These are phyloP conservation scores for Malurus melanocephalus DNA, from an alignment of 2,113 vertebrate genomes.

Conservation along the genomic window DNA sequence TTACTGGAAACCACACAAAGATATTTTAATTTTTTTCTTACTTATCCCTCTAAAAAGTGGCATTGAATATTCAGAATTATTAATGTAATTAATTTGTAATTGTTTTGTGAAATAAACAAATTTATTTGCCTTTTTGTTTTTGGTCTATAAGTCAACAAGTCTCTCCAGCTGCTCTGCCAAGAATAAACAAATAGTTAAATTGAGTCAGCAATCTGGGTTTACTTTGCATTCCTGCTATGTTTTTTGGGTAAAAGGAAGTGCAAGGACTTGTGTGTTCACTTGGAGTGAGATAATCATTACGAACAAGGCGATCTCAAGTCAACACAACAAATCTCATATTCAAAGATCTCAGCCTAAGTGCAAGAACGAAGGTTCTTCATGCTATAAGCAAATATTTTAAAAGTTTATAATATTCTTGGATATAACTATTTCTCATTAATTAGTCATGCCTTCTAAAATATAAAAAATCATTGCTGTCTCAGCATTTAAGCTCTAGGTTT, in stretches of 20 bases:
- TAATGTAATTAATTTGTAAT: not conserved
- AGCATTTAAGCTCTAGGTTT: not conserved
- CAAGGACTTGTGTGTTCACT: not conserved
- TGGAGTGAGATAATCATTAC: not conserved
- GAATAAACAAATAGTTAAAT: not conserved
- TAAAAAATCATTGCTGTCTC: not conserved
- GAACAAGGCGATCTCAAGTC: not conserved
- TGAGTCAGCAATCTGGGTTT: not conserved
- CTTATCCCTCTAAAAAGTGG: not conserved
- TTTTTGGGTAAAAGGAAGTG: not conserved
- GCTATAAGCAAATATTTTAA: conserved; percentile 3
- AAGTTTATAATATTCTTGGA: not conserved
- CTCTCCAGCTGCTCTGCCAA: not conserved
- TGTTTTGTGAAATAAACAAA: not conserved
- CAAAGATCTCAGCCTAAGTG: not conserved
- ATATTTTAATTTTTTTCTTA: not conserved
- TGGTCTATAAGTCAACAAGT: not conserved
- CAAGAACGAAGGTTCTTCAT: not conserved
- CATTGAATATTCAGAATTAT: not conserved
- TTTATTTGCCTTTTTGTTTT: not conserved
- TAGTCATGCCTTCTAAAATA: conserved; percentile 5
- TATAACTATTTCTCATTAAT: conserved; percentile 18
- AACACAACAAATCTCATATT: not conserved
- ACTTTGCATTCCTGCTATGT: not conserved
- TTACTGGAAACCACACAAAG: not conserved